Percentiles rank a stretch among this genome's conserved stretches.
These are phyloP conservation scores for Diachrysia chrysitis DNA, from an alignment of 2,888 invertebrate species.

Conservation along the genomic window DNA sequence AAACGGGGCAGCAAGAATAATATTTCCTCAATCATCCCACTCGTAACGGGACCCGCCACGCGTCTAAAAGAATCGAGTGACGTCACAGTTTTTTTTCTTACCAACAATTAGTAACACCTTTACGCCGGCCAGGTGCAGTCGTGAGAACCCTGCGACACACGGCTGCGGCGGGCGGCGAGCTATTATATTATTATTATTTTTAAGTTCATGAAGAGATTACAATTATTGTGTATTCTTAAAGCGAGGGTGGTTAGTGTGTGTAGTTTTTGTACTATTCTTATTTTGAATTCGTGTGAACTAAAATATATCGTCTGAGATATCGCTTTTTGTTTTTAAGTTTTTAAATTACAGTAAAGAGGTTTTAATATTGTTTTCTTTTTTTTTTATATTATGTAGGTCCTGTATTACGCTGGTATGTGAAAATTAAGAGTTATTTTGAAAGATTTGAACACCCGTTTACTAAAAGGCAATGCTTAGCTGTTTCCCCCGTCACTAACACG, in stretches of 20 bases:
- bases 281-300: not conserved
- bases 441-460: too few relatives aligned
- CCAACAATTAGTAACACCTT: constrained; percentile 54
- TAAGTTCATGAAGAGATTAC: constrained; percentile 33
- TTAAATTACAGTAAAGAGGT: too few relatives aligned
- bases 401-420: too few relatives aligned
- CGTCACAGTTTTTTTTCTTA: constrained; percentile 35
- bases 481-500: too few relatives aligned
- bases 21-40: not conserved
- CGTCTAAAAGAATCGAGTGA: constrained; percentile 32
- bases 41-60: constrained; percentile 37
- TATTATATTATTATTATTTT: constrained; percentile 39
- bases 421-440: too few relatives aligned
- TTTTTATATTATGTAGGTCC: too few relatives aligned
- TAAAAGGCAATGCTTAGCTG: too few relatives aligned
- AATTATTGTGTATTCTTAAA: constrained; percentile 35
- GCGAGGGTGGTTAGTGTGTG: constrained; percentile 36
- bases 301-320: too few relatives aligned
- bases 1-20: too few relatives aligned
- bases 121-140: constrained; percentile 50
- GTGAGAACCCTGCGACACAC: constrained; percentile 60
- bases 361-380: too few relatives aligned
- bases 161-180: constrained; percentile 56
- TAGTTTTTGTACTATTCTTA: not conserved
- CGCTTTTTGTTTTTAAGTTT: too few relatives aligned